Evolutionary conservation across 2,797 vertebrate genomes (phyloP), one percentile per base, ranked within the genome.

Genomic region (Danio choprae): DNA sequence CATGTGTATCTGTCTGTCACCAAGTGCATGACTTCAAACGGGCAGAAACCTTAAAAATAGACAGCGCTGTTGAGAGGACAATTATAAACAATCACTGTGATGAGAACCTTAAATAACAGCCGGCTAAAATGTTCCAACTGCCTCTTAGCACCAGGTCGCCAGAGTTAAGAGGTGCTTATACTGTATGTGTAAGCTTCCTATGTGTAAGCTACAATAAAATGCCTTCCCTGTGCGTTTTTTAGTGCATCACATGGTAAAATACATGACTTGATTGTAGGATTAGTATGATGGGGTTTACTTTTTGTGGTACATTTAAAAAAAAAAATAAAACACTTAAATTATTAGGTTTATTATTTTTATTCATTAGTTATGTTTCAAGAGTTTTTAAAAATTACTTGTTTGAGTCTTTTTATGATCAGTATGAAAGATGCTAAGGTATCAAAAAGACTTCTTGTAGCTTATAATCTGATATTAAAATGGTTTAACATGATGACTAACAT

Each of bases 1-100:
- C 83, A 87, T 83, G 75, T 87, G 84, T 81, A 81, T 46, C 67
- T 80, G 76, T 83, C 84, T 80, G 51, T 86, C 85, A 89, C 51
- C 73, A 75, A 81, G 77, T 20, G 58, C 51, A 77, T 62, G 63
- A 63, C 69, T 83, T 79, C 79, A 82, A 83, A 68, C 63, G 75
- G 67, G 58, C 77, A 67, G 81, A 77, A 83, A 64, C 41, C 73
- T 81, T 77, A 80, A 84, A 86, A 86, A 87, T 87, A 85, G 84
- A 80, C 72, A 29, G 71, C 62, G 65, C 64, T 53, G 60, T 79
- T 36, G 68, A 71, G 76, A 78, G 80, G 81, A 83, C 81, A 85
- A 86, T 84, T 84, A 84, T 85, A 86, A 84, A 87, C 85, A 83
- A 83, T 81, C 43, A 56, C 41, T 20, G 53, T 84, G 75, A 84